Conservation (phyloP, 2,113 vertebrate genomes). For the Desmodus rotundus region DNA sequence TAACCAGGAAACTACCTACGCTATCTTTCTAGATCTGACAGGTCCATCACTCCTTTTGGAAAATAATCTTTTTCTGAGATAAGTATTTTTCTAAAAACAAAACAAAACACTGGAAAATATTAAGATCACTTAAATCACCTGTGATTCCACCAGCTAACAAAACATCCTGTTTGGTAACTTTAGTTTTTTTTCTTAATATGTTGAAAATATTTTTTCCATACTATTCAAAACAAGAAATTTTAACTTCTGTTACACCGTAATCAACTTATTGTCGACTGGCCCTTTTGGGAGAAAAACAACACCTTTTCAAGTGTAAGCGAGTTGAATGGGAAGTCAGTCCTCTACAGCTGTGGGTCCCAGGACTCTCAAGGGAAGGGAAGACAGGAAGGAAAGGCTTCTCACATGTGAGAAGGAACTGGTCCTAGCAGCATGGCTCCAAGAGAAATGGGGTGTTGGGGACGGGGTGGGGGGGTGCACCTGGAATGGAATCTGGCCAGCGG, state of each 20-base stretch:
- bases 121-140: neutral
- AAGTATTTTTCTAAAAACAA: neutral
- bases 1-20: neutral
- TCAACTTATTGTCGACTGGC: neutral
- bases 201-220: neutral
- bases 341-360: neutral
- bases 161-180: neutral
- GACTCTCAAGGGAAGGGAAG: neutral
- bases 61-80: neutral
- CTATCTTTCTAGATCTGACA: neutral
- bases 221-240: neutral
- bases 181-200: neutral
- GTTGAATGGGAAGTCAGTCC: neutral
- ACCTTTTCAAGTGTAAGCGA: neutral
- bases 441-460: accelerated
- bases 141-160: neutral
- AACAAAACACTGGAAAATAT: neutral
- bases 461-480: neutral
- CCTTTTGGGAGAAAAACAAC: neutral
- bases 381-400: neutral
- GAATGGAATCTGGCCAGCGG: neutral
- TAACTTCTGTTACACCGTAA: neutral
- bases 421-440: neutral
- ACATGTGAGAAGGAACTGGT: neutral
- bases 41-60: neutral